Percentiles rank a stretch among this genome's conserved stretches.
Conservation (phyloP, 1,140 invertebrate genomes). For the Drosophila lacertosa region DNA sequence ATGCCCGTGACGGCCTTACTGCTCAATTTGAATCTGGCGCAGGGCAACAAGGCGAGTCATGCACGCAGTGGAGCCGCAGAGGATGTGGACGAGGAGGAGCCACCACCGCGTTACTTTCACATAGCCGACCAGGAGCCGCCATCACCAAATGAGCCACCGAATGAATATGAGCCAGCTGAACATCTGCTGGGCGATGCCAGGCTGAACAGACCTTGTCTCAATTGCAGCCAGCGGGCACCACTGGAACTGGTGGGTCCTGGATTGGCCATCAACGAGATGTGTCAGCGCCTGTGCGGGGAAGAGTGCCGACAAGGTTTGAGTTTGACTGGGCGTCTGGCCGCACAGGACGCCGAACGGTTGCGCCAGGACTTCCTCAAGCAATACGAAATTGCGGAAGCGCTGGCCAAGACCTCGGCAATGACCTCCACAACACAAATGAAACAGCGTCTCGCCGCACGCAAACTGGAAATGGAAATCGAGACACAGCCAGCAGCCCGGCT, state of each 20-base stretch:
- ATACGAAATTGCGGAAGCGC: constrained; percentile 86
- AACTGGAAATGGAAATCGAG: constrained; percentile 84
- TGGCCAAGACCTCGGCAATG: constrained; percentile 86
- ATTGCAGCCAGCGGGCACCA: constrained; percentile 50
- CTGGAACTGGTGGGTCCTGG: constrained; percentile 21
- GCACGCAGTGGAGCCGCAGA: constrained; percentile 12
- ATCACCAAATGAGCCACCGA: constrained; percentile 40
- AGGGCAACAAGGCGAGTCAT: constrained; percentile 22
- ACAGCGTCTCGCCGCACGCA: constrained; percentile 85
- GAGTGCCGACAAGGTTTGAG: constrained; percentile 65
- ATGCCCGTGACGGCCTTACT: constrained; percentile 80
- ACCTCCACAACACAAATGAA: constrained; percentile 85
- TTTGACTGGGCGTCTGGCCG: constrained; percentile 51
- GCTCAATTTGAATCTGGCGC: constrained; percentile 53
- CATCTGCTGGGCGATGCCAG: constrained; percentile 41
- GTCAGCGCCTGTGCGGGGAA: constrained; percentile 64
- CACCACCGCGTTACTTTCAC: constrained; percentile 63
- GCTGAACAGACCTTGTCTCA: constrained; percentile 55
- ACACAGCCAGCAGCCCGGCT: constrained; percentile 41
- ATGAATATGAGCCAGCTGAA: constrained; percentile 10
- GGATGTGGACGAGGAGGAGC: constrained; percentile 47
- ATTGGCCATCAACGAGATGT: constrained; percentile 75
- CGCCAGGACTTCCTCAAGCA: constrained; percentile 85
- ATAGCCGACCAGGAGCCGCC: constrained; percentile 53
- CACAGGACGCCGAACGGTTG: constrained; percentile 23